Evolutionary conservation across 2,797 vertebrate species (phyloP).

Genomic region (Lepus oiostolus): DNA sequence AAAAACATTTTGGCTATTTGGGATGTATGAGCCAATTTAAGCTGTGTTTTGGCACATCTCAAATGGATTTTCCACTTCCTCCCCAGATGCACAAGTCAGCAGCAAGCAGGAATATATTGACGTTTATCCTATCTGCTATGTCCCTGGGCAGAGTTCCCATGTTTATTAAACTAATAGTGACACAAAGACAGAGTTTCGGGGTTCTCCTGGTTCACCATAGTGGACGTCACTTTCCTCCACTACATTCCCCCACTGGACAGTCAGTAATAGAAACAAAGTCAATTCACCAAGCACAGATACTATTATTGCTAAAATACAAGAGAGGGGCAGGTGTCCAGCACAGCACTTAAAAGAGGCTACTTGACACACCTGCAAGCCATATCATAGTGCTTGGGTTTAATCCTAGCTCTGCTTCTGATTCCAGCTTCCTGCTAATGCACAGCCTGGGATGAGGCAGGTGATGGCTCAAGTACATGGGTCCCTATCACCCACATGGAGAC

Average conservation of each 20-base stretch:
- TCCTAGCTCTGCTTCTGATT: no score
- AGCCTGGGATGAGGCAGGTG: no score
- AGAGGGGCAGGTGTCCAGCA: no score
- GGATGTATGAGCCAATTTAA: slow-evolving; percentile 42
- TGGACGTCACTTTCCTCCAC: background rate
- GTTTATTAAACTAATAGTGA: background rate
- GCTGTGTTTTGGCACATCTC: slow-evolving; percentile 73
- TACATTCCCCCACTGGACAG: background rate
- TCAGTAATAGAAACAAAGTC: slow-evolving; percentile 34
- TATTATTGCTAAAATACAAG: slow-evolving; percentile 14
- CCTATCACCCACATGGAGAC: no score
- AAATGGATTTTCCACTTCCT: slow-evolving; percentile 82
- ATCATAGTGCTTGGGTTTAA: no score
- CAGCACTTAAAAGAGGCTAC: no score
- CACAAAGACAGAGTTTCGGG: background rate
- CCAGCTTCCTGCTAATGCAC: no score
- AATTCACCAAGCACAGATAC: background rate
- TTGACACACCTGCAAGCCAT: no score
- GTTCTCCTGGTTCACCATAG: slow-evolving; percentile 29
- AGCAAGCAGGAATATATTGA: slow-evolving; percentile 54
- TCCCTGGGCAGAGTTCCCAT: slow-evolving; percentile 38
- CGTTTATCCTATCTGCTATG: slow-evolving; percentile 59
- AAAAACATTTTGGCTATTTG: slow-evolving; percentile 45
- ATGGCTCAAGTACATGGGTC: no score
- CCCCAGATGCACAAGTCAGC: slow-evolving; percentile 69